Evolutionary conservation across 2,797 vertebrate species (phyloP), one percentile per base, ranked within the genome.

Genomic region (Paratrypauchen microcephalus): DNA sequence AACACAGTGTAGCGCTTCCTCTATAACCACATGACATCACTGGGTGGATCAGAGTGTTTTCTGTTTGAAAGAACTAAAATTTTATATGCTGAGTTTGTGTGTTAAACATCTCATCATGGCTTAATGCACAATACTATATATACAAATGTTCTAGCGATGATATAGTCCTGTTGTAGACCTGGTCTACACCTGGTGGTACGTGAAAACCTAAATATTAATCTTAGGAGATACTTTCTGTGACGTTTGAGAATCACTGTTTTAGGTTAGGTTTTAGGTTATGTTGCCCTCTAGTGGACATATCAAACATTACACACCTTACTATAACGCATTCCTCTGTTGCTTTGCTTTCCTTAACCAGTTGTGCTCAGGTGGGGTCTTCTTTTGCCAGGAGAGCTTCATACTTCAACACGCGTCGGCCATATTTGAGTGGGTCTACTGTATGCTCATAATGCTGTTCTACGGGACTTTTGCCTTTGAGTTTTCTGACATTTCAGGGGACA

Each of bases 391-490:
- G 72, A 94, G 94, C 81, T 93, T 89, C 23, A 74, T 80, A 69
- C 86, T 95, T 78, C 94, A 95, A 85, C 94, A 95, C 23, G 79
- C 92, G 68, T 92, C 94, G 0, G 94, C 94, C 82, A 92, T 95
- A 68, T 94, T 94, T 0, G 94, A 95, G 86, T 95, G 94, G 94
- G 41, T 93, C 71, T 95, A 94, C 85, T 94, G 93, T 78, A 90
- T 90, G 60, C 88, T 93, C 78, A 92, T 94, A 82, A 94, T 95
- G 90, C 77, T 94, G 65, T 95, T 94, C 85, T 94, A 93, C 5
- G 93, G 94, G 69, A 94, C 94, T 0, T 95, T 95, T 59, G 91
- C 92, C 56, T 93, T 93, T 6, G 94, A 95, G 86, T 95, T 95
- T 5, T 81, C 83, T 8, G 87, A 80, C 65, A 86, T 95, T 75